Percentiles rank a stretch among this genome's conserved stretches.
Evolutionary conservation across 2,888 invertebrate genomes (phyloP).

Genomic region (Barypeithes pellucidus): DNA sequence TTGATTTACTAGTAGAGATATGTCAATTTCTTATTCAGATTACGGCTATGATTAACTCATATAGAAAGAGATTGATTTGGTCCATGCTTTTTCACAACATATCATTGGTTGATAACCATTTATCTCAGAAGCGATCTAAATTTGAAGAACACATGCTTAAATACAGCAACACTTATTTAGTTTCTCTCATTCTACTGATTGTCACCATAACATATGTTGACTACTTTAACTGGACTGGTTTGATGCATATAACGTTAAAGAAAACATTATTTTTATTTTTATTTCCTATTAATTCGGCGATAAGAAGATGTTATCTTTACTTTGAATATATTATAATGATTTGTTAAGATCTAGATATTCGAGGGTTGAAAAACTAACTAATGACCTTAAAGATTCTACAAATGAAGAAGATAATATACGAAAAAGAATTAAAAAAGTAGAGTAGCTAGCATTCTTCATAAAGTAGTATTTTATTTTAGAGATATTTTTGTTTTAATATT

Average conservation of each 20-base stretch:
- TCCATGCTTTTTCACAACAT: background rate
- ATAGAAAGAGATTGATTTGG: background rate
- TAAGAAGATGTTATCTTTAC: background rate
- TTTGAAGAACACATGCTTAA: background rate
- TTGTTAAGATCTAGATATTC: background rate
- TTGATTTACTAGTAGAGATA: too few species aligned
- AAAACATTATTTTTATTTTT: background rate
- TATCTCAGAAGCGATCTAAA: background rate
- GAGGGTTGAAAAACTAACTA: background rate
- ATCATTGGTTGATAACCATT: background rate
- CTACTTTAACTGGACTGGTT: background rate
- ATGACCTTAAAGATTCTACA: background rate
- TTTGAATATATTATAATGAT: background rate
- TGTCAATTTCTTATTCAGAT: too few species aligned
- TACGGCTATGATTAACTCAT: too few species aligned
- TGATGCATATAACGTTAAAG: background rate
- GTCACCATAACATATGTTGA: too few species aligned
- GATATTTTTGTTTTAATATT: background rate
- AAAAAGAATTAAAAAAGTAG: background rate
- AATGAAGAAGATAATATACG: background rate
- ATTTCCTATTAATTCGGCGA: background rate
- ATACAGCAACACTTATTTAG: too few species aligned
- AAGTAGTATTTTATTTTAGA: background rate
- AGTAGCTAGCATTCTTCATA: background rate
- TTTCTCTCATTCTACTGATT: too few species aligned